A percentile compares a stretch with the other conserved stretches of the same genome.
phyloP scores from a whole-genome alignment of 2,888 invertebrate genomes.

The Stegana nigrithorax region DNA sequence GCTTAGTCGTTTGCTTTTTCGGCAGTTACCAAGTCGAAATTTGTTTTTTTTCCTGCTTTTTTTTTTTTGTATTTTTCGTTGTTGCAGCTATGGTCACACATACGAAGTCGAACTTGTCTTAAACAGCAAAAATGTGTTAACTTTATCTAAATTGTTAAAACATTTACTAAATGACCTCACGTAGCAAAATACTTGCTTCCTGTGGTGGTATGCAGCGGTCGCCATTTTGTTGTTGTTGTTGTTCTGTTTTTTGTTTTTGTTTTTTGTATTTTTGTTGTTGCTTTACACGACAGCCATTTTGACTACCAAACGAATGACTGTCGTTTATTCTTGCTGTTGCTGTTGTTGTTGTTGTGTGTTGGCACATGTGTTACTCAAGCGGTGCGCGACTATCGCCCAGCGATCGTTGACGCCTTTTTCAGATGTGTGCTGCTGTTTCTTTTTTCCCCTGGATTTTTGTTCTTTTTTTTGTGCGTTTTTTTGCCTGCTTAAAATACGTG shows the following conservation, averaged over 20 bases:
- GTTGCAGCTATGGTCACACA: no score
- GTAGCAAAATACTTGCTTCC: slow-evolving; percentile 42
- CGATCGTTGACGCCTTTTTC: slow-evolving; percentile 4
- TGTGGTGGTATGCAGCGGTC: slow-evolving; percentile 15
- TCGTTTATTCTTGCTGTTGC: neutral
- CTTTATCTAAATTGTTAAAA: slow-evolving; percentile 65
- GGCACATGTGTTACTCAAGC: no score
- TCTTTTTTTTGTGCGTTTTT: neutral
- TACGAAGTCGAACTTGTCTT: no score
- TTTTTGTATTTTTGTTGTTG: neutral
- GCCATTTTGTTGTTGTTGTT: neutral
- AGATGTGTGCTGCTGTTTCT: neutral
- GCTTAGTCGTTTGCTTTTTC: no score
- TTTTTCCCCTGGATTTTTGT: no score
- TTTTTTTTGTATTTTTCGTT: no score
- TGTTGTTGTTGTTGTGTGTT: neutral
- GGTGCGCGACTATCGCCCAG: neutral
- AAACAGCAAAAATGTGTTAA: slow-evolving; percentile 63
- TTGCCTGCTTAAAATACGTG: slow-evolving; percentile 4
- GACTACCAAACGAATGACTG: neutral
- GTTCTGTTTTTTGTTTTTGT: neutral
- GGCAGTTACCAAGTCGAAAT: slow-evolving; percentile 24
- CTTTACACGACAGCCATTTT: neutral
- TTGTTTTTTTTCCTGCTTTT: slow-evolving; percentile 38
- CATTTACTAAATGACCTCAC: slow-evolving; percentile 65